A percentile compares a stretch with the other conserved stretches of the same genome.
phyloP scores from a whole-genome alignment of 35 echinoderm and acorn worm species.

The Holothuria glaberrima region DNA sequence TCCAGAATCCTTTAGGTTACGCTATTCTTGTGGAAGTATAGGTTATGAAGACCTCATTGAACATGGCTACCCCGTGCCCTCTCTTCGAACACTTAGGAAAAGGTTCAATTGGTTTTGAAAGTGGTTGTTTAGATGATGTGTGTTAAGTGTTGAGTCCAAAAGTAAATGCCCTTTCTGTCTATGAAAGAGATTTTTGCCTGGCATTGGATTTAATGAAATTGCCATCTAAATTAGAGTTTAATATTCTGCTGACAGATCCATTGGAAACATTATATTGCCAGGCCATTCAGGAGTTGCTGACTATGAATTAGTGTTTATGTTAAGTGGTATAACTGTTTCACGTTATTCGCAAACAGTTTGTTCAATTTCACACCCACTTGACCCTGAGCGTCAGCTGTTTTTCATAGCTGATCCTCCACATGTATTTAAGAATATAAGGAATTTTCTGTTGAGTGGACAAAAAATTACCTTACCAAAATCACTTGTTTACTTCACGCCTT shows the following conservation, averaged over 20 bases:
- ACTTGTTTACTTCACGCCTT: not conserved
- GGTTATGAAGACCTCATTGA: no score
- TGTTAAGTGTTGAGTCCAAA: not conserved
- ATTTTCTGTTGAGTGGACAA: no score
- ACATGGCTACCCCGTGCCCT: not conserved
- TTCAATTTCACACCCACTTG: no score
- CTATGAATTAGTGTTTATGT: constrained; percentile 6
- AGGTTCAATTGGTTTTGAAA: not conserved
- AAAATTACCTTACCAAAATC: not conserved
- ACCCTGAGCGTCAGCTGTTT: no score
- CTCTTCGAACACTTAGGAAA: constrained; percentile 1
- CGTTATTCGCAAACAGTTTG: no score
- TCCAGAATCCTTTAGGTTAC: not conserved
- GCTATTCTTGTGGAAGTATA: no score
- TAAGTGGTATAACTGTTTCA: constrained; percentile 18
- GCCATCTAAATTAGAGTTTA: not conserved
- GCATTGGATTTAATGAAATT: not conserved
- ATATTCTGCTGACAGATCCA: not conserved
- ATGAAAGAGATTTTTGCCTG: constrained; percentile 24
- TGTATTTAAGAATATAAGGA: no score
- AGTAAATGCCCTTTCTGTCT: not conserved
- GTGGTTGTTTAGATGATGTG: no score
- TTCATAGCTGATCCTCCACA: no score
- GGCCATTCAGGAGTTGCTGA: no score
- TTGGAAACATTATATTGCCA: not conserved